phyloP scores from a whole-genome alignment of 1,140 invertebrate species.

The Halesus radiatus region DNA sequence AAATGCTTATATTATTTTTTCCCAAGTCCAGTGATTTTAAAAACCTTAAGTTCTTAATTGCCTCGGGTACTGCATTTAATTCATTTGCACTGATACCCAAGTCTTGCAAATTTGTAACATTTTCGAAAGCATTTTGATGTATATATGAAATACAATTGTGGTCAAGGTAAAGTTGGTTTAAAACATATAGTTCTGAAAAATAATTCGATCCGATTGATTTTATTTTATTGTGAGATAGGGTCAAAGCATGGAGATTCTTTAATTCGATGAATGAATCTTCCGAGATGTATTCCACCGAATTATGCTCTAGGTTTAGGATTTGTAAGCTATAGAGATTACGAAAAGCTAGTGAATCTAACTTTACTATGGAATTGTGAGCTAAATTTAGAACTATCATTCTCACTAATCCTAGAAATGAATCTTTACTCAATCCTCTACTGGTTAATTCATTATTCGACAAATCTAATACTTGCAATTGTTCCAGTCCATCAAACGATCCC shows the following conservation, averaged over 20 bases:
- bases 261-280: slow-evolving; percentile 83
- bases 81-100: slow-evolving; percentile 85
- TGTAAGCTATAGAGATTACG: slow-evolving; percentile 83
- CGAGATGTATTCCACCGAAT: slow-evolving; percentile 79
- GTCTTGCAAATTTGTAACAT: slow-evolving; percentile 84
- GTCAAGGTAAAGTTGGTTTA: slow-evolving; percentile 83
- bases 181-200: slow-evolving; percentile 80
- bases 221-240: slow-evolving; percentile 82
- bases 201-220: slow-evolving; percentile 78
- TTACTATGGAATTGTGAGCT: slow-evolving; percentile 80
- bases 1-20: slow-evolving; percentile 80
- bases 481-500: slow-evolving; percentile 82
- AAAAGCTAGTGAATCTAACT: slow-evolving; percentile 81
- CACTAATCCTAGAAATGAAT: slow-evolving; percentile 83
- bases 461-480: slow-evolving; percentile 84
- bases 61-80: slow-evolving; percentile 80
- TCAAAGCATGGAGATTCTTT: slow-evolving; percentile 83
- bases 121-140: slow-evolving; percentile 82
- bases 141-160: slow-evolving; percentile 80
- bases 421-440: slow-evolving; percentile 83
- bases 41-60: slow-evolving; percentile 76
- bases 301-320: slow-evolving; percentile 82
- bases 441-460: slow-evolving; percentile 84
- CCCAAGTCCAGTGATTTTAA: slow-evolving; percentile 85
- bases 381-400: slow-evolving; percentile 83